phyloP scores from a whole-genome alignment of 2,888 invertebrate species.

The Stenodera caucasica region DNA sequence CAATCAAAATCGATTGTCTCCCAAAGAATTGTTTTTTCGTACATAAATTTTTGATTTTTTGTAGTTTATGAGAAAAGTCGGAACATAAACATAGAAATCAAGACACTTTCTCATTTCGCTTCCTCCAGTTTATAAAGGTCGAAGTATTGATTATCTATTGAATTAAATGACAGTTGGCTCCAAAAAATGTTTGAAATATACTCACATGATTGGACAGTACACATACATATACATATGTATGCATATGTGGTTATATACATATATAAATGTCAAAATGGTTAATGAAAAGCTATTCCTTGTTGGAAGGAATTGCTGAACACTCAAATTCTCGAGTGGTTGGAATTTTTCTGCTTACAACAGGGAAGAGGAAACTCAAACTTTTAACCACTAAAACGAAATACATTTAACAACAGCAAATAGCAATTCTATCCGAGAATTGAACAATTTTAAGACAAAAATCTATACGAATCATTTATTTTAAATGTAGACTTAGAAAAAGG shows the following conservation, averaged over 20 bases:
- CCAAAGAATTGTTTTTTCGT: background rate
- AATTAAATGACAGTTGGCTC: background rate
- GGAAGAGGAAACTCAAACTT: constrained; percentile 5
- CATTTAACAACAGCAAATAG: background rate
- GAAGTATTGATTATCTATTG: background rate
- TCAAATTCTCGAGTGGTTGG: constrained; percentile 12
- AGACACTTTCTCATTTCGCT: background rate
- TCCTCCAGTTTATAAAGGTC: background rate
- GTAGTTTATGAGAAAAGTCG: background rate
- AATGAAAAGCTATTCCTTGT: constrained; percentile 11
- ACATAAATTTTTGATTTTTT: background rate
- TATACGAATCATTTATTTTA: background rate
- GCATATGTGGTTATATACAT: background rate
- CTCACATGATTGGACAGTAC: no score
- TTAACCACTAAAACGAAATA: background rate
- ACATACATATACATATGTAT: background rate
- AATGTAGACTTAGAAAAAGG: background rate
- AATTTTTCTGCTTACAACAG: constrained; percentile 11
- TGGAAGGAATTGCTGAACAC: constrained; percentile 16
- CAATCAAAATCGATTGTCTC: background rate
- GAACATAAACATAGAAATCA: background rate
- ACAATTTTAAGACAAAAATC: background rate
- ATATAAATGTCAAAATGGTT: constrained; percentile 11
- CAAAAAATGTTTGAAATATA: background rate
- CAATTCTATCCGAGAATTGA: background rate